These are phyloP conservation scores for Pachymerium ferrugineum DNA, from an alignment of 2,888 invertebrate genomes.

Conservation along the genomic window DNA sequence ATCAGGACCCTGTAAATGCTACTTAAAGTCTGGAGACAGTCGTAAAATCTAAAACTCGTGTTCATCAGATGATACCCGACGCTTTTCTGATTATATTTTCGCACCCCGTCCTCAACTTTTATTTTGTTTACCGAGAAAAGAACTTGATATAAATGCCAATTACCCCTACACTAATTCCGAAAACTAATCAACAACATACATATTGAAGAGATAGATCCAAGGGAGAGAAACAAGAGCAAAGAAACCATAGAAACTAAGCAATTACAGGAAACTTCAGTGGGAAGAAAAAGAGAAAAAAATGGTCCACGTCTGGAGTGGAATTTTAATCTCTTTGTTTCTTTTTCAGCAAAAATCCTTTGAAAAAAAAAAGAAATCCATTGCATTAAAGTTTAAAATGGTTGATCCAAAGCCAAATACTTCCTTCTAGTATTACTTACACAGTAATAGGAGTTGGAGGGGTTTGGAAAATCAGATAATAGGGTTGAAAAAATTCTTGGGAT, in stretches of 20 bases:
- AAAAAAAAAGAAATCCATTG: neutral
- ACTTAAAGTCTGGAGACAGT: neutral
- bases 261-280: conserved; percentile 21
- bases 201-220: neutral
- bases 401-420: neutral
- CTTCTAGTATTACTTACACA: neutral
- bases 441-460: too few species aligned
- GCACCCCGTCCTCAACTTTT: neutral
- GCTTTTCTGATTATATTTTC: conserved; percentile 13
- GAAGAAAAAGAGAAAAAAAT: neutral
- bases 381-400: conserved; percentile 8
- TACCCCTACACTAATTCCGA: neutral
- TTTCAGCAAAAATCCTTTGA: neutral
- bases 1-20: conserved; percentile 1
- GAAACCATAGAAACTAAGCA: neutral
- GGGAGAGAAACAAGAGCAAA: neutral
- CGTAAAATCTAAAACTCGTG: conserved; percentile 3
- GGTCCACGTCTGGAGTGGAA: neutral
- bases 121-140: neutral
- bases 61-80: neutral
- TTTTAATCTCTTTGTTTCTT: conserved; percentile 17
- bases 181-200: neutral
- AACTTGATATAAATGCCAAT: neutral
- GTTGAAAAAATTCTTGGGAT: neutral
- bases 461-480: neutral